phyloP scores from a whole-genome alignment of 2,888 invertebrate genomes.

The Colostygia pectinataria region DNA sequence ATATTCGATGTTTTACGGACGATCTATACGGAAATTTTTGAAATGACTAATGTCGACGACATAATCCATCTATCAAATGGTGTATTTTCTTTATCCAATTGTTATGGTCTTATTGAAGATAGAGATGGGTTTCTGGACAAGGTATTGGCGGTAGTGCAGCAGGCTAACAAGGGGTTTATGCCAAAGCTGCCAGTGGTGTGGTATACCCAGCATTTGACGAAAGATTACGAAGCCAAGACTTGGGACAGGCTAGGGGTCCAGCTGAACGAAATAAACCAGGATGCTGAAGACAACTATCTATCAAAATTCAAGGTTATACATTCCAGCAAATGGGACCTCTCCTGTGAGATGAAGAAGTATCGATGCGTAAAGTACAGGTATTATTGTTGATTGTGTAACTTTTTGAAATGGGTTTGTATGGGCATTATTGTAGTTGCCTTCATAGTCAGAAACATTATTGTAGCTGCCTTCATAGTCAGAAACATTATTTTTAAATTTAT shows the following conservation, averaged over 20 bases:
- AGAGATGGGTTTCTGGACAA: constrained; percentile 88
- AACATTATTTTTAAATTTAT: too few relatives aligned
- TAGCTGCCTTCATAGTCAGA: too few relatives aligned
- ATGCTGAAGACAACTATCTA: constrained; percentile 85
- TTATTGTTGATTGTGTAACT: too few relatives aligned
- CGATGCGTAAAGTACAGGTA: constrained; percentile 61
- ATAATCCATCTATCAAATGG: constrained; percentile 91
- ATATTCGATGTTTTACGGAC: constrained; percentile 87
- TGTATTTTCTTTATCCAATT: constrained; percentile 86
- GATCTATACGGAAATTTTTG: constrained; percentile 87
- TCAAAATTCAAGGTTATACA: constrained; percentile 89
- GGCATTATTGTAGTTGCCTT: too few relatives aligned
- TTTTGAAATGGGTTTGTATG: too few relatives aligned
- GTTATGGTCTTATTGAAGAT: constrained; percentile 86
- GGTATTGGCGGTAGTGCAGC: constrained; percentile 81
- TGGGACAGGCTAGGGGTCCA: constrained; percentile 85
- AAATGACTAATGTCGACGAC: constrained; percentile 87
- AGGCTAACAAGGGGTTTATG: constrained; percentile 81
- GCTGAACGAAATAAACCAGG: constrained; percentile 87
- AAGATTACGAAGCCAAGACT: constrained; percentile 71
- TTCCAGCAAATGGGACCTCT: constrained; percentile 92
- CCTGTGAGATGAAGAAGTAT: constrained; percentile 75
- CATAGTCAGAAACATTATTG: too few relatives aligned
- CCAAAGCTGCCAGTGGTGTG: constrained; percentile 85
- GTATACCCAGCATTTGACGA: constrained; percentile 85